Evolutionary conservation across 2,113 vertebrate species (phyloP).

Genomic region (Chinchilla lanigera): DNA sequence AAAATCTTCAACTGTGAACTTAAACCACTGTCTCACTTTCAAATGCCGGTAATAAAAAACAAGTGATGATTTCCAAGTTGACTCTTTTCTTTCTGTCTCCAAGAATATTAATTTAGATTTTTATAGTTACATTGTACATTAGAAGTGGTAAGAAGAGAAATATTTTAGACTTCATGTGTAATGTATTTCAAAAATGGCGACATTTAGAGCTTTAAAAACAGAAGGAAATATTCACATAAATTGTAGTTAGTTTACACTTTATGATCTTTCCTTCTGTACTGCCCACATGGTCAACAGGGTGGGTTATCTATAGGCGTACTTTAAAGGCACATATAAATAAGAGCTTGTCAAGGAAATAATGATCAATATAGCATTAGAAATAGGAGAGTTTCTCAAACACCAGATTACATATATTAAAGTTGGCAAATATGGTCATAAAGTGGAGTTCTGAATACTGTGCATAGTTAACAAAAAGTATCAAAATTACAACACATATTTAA

Average conservation of each 20-base stretch:
- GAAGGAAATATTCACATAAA: background rate
- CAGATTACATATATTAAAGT: background rate
- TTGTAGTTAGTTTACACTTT: background rate
- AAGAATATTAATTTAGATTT: conserved; percentile 34
- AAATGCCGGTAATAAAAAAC: conserved; percentile 28
- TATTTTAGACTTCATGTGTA: background rate
- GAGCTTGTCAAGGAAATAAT: background rate
- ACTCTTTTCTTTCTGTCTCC: conserved; percentile 25
- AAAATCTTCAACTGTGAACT: conserved; percentile 39
- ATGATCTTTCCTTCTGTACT: background rate
- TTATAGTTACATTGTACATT: conserved; percentile 20
- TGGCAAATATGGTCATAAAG: conserved; percentile 5
- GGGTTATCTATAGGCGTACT: background rate
- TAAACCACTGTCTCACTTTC: conserved; percentile 16
- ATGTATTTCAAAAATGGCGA: conserved; percentile 31
- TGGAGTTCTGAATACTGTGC: background rate
- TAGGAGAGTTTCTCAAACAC: background rate
- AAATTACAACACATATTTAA: conserved; percentile 16
- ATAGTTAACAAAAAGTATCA: conserved; percentile 24
- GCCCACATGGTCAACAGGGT: background rate
- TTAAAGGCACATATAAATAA: background rate
- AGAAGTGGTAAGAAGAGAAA: background rate
- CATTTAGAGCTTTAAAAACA: conserved; percentile 37
- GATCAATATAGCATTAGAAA: background rate
- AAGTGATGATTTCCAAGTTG: conserved; percentile 31